Evolutionary conservation across 1,140 invertebrate species (phyloP).

Genomic region (Sinonovacula constricta): DNA sequence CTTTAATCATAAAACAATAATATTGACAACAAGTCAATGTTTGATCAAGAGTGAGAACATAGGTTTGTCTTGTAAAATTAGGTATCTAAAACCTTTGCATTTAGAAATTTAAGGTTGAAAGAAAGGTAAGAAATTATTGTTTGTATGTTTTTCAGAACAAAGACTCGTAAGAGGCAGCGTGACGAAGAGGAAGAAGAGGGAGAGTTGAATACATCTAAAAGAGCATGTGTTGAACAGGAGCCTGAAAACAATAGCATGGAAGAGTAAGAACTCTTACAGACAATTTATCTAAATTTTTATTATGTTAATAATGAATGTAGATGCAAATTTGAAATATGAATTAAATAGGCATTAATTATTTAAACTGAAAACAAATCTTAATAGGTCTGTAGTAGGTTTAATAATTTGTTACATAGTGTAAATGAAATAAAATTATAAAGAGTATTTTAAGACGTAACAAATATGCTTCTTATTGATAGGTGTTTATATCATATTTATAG

Average conservation of each 20-base stretch:
- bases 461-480: background rate
- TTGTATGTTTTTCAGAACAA: constrained; percentile 33
- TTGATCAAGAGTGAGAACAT: no score
- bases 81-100: no score
- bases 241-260: no score
- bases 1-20: no score
- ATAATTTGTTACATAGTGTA: background rate
- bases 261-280: no score
- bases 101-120: background rate
- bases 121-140: background rate
- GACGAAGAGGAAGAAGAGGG: constrained; percentile 42
- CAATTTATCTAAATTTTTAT: background rate
- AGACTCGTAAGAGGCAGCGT: constrained; percentile 48
- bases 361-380: background rate
- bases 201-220: constrained; percentile 15
- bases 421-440: background rate
- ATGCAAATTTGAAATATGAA: background rate
- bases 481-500: constrained; percentile 11
- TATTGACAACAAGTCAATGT: no score
- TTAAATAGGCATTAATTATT: background rate
- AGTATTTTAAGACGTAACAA: background rate
- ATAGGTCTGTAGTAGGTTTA: background rate
- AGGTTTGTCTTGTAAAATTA: no score
- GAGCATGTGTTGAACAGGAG: no score
- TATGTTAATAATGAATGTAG: background rate